Evolutionary conservation across 2,113 vertebrate genomes (phyloP).

Genomic region (Bos javanicus): DNA sequence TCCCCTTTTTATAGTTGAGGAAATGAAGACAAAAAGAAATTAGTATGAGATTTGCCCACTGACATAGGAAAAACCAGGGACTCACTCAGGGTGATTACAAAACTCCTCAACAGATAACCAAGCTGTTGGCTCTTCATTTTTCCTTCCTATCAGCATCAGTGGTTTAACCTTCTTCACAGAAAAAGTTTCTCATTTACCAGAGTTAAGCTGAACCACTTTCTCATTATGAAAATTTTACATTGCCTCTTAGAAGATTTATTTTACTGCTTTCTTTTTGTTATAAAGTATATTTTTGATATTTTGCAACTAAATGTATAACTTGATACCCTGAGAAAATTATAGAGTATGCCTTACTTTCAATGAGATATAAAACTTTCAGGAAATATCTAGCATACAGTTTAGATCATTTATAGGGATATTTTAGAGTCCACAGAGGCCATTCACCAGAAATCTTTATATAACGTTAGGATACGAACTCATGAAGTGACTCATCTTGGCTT

Average conservation of each 20-base stretch:
- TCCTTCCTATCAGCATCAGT: background rate
- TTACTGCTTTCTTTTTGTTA: background rate
- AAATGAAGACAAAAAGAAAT: slow-evolving; percentile 49
- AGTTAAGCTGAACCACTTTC: background rate
- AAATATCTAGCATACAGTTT: background rate
- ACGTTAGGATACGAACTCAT: background rate
- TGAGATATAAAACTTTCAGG: background rate
- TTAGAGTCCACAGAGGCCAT: background rate
- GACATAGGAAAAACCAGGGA: slow-evolving; percentile 11
- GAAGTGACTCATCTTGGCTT: slow-evolving; percentile 37
- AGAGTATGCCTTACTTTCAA: background rate
- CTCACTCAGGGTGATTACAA: background rate
- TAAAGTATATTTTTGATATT: slow-evolving; percentile 19
- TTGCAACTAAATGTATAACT: background rate
- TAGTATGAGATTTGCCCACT: slow-evolving; percentile 15
- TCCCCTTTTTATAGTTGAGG: slow-evolving; percentile 25
- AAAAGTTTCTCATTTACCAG: background rate
- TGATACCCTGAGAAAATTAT: background rate
- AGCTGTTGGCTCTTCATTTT: background rate
- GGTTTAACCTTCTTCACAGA: background rate
- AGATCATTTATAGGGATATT: background rate
- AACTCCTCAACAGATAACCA: background rate
- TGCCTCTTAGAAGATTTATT: background rate
- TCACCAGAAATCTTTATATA: slow-evolving; percentile 19
- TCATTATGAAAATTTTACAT: slow-evolving; percentile 3